Evolutionary conservation across 2,797 vertebrate genomes (phyloP).

Genomic region (Epinephelus coioides): DNA sequence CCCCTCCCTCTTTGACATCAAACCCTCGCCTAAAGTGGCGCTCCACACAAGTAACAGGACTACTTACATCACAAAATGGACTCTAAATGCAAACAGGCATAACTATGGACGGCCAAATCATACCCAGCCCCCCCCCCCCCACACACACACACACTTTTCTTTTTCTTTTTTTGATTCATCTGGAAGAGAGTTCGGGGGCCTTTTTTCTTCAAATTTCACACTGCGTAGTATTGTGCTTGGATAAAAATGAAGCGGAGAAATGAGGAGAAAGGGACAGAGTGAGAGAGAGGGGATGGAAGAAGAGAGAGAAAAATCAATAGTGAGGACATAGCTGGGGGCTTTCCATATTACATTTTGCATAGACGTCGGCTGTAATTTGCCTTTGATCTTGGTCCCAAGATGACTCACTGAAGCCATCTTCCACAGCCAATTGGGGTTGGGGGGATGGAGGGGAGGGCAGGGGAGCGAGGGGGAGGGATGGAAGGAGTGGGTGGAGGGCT

Average conservation of each 20-base stretch:
- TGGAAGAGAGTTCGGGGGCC: constrained; percentile 66
- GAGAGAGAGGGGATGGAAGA: constrained; percentile 70
- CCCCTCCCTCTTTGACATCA: constrained; percentile 74
- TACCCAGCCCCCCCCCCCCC: not conserved
- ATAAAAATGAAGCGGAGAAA: constrained; percentile 80
- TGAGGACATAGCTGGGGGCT: constrained; percentile 86
- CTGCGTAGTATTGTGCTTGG: constrained; percentile 81
- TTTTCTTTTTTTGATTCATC: constrained; percentile 53
- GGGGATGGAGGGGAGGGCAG: constrained; percentile 5
- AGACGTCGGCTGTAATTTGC: constrained; percentile 89
- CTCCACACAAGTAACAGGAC: constrained; percentile 73
- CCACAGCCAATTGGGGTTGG: constrained; percentile 80
- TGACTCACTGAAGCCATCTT: constrained; percentile 88
- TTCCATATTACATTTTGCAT: constrained; percentile 90
- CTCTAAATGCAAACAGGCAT: constrained; percentile 85
- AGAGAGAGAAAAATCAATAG: constrained; percentile 85
- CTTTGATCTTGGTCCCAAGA: constrained; percentile 89
- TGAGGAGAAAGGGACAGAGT: constrained; percentile 69
- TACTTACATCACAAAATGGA: constrained; percentile 85
- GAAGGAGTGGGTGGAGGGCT: constrained; percentile 67
- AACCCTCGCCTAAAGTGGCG: constrained; percentile 70
- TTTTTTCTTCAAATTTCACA: constrained; percentile 84
- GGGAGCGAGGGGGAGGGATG: constrained; percentile 36
- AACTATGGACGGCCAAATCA: constrained; percentile 73
- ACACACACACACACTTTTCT: not conserved